Conservation (phyloP, 2,888 invertebrate genomes). For the Lamellibrachia columna region DNA sequence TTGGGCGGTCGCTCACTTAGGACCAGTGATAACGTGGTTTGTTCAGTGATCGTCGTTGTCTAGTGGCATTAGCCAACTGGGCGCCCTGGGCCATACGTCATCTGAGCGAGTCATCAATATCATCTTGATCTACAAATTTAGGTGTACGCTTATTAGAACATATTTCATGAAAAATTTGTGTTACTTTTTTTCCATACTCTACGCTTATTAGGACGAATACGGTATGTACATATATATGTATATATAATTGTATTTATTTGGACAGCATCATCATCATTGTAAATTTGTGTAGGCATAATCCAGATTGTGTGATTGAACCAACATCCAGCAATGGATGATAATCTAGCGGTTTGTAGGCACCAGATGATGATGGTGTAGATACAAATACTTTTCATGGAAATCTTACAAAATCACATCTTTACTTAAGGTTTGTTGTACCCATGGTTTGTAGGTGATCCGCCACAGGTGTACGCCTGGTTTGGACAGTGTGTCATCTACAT, state of each 20-base stretch:
- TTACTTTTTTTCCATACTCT: not conserved
- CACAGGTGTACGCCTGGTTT: slow-evolving; percentile 60
- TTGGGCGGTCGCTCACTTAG: too few species aligned
- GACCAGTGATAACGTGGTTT: too few species aligned
- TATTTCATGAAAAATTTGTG: not conserved
- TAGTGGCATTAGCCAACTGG: too few species aligned
- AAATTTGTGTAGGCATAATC: not conserved
- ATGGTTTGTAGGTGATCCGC: slow-evolving; percentile 53
- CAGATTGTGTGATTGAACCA: not conserved
- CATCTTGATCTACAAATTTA: too few species aligned
- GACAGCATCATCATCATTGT: not conserved
- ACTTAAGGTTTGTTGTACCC: not conserved
- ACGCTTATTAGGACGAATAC: not conserved
- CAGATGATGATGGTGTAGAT: not conserved
- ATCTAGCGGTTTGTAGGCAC: not conserved
- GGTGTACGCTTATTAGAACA: too few species aligned
- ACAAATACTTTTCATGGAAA: not conserved
- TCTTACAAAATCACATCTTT: not conserved
- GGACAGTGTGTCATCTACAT: slow-evolving; percentile 64
- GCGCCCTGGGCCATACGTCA: too few species aligned
- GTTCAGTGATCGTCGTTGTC: too few species aligned
- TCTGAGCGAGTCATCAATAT: too few species aligned
- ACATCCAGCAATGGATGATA: not conserved
- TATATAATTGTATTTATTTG: not conserved
- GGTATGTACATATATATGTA: not conserved